phyloP scores from a whole-genome alignment of 2,113 vertebrate species.

The Oryzias woworae region DNA sequence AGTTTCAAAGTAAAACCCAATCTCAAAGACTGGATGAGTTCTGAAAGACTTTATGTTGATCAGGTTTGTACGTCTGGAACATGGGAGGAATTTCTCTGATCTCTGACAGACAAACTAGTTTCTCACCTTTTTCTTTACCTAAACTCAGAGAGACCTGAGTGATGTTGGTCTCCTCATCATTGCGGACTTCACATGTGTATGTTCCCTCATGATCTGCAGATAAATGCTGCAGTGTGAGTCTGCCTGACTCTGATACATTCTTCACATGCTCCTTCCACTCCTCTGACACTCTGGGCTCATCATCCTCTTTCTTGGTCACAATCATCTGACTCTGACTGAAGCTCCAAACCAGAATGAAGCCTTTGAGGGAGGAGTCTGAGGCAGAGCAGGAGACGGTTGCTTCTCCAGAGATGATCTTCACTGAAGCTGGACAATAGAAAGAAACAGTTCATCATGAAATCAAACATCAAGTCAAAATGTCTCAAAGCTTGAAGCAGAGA shows the following conservation, averaged over 20 bases:
- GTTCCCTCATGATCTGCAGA: conserved; percentile 6
- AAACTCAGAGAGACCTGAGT: not conserved
- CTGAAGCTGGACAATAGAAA: conserved; percentile 30
- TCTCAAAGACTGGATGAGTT: no score
- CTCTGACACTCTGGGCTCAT: not conserved
- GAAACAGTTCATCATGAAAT: not conserved
- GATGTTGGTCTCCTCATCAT: not conserved
- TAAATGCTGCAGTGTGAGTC: conserved; percentile 24
- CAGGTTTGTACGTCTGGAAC: no score
- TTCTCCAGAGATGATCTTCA: not conserved
- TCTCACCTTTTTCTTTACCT: not conserved
- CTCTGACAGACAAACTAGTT: not conserved
- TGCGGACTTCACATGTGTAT: conserved; percentile 49
- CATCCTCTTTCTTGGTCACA: not conserved
- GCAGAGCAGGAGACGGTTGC: conserved; percentile 29
- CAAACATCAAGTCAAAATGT: not conserved
- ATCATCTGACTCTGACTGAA: conserved; percentile 26
- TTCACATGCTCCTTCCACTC: conserved; percentile 38
- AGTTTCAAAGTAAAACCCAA: no score
- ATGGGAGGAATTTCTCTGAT: no score
- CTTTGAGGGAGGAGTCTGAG: not conserved
- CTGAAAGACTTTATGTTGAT: no score
- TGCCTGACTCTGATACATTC: conserved; percentile 1
- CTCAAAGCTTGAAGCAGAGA: no score
- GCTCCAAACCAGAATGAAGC: conserved; percentile 17